Conservation (phyloP, 2,113 vertebrate genomes). For the Protobothrops flavoviridis region DNA sequence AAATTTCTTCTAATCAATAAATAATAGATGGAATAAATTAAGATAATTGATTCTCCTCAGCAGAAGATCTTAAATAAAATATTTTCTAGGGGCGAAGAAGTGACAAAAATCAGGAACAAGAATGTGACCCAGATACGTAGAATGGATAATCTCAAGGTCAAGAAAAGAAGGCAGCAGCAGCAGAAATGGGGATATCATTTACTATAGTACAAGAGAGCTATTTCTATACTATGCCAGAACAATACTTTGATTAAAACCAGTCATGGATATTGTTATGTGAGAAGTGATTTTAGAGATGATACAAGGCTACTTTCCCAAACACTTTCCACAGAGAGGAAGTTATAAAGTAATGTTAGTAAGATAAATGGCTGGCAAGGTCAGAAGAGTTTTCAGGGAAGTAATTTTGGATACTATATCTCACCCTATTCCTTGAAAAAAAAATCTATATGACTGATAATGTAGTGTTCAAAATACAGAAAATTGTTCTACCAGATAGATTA, state of each 20-base stretch:
- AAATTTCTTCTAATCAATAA: not conserved
- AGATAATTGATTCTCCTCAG: not conserved
- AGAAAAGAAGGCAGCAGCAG: conserved; percentile 7
- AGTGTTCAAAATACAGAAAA: not conserved
- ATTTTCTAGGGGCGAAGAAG: not conserved
- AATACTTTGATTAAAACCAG: conserved; percentile 47
- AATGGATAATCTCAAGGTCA: not conserved
- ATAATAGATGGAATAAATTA: not conserved
- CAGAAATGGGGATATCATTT: conserved; percentile 44
- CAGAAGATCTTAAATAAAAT: not conserved
- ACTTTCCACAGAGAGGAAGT: not conserved
- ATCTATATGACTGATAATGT: not conserved
- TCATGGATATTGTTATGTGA: conserved; percentile 44
- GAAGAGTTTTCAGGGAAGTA: conserved; percentile 7
- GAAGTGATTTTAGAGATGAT: conserved; percentile 22
- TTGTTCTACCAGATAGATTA: not conserved
- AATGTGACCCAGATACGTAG: not conserved
- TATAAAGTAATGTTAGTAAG: conserved; percentile 10
- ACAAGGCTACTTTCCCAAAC: conserved; percentile 23
- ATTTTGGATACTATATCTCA: not conserved
- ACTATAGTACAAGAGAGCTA: not conserved
- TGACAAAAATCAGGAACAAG: not conserved
- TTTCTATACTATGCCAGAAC: conserved; percentile 28
- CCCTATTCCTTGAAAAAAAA: not conserved
- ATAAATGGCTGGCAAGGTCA: not conserved